Evolutionary conservation across 1,140 invertebrate genomes (phyloP).

Genomic region (Helicoverpa zea): DNA sequence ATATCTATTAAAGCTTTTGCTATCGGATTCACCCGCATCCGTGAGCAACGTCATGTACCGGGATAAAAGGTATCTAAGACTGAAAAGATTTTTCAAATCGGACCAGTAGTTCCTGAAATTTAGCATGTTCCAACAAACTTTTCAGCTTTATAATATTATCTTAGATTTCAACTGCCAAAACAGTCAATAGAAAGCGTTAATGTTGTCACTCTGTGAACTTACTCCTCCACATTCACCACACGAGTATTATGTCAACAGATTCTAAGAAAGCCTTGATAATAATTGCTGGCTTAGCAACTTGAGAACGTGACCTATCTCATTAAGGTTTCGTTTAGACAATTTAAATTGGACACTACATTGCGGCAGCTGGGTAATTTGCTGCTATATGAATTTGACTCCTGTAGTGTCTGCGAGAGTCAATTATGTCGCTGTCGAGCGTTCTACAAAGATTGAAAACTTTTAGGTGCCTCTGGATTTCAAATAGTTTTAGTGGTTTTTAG

Average conservation of each 20-base stretch:
- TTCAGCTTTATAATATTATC: not conserved
- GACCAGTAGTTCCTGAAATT: no score
- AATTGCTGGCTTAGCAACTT: conserved; percentile 18
- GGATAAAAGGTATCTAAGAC: no score
- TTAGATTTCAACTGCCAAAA: not conserved
- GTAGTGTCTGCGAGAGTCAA: not conserved
- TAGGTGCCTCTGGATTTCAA: not conserved
- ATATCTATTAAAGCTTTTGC: no score
- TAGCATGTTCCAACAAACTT: no score
- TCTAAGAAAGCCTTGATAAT: conserved; percentile 39
- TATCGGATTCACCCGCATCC: no score
- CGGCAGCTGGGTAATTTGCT: conserved; percentile 1
- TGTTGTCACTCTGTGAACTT: not conserved
- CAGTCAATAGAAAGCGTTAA: not conserved
- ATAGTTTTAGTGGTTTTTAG: not conserved
- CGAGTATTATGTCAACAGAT: conserved; percentile 29
- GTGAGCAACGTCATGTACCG: no score
- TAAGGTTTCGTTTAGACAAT: conserved; percentile 21
- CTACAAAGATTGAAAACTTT: not conserved
- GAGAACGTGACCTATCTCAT: conserved; percentile 30
- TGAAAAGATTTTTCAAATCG: no score
- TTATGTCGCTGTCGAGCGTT: not conserved
- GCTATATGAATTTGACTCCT: conserved; percentile 10
- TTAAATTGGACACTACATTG: conserved; percentile 23
- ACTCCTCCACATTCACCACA: conserved; percentile 4